Evolutionary conservation across 2,888 invertebrate species (phyloP), one percentile per base, ranked within the genome.

Genomic region (Melinaea menophilus): DNA sequence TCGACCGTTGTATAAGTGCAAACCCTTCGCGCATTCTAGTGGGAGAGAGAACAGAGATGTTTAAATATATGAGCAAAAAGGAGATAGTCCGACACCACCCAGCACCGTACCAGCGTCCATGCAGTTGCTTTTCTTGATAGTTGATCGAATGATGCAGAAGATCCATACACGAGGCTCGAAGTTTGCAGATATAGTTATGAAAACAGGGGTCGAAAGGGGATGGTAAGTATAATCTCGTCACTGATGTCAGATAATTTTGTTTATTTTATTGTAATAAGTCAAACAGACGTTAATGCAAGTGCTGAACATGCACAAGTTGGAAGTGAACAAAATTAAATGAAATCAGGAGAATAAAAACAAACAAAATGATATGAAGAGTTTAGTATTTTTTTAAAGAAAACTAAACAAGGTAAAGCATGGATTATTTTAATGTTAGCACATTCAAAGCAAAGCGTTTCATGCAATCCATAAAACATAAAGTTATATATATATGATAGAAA

Each of bases 11-110:
- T 91, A 91, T 76, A 93, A 90, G 80, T 92, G 92, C 79, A 92
- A 91, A 77, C 92, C 92, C 76, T 89, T 88, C 75, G 86, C 85
- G 87, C 95, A 95, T 82, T 93, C 95, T 95, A 94, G 74, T 92
- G 91, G 80, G 85, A 85, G 81, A 85, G 76, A 90, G 85, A 84
- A 86, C 81, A 90, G 73, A 82, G 68, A 75, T 72, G 69, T 82
- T 84, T 84, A 80, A 84, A 80, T 81, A 81, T 74, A 82, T 73
- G 77, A 70, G 76, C 73, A 80, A 71, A 69, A 77, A 75, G 72
- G 69, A 71, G 72, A 77, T 22, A 76, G 75, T 78, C 86, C 86
- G 76, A 78, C 88, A 88, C 88, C 89, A 85, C 82, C 86, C 85
- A 81, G 80, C 86, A 86, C 87, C 86, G 75, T 76, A 67, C 75